Conservation (phyloP, 2,797 vertebrate genomes). For the Gallinago stenura region DNA sequence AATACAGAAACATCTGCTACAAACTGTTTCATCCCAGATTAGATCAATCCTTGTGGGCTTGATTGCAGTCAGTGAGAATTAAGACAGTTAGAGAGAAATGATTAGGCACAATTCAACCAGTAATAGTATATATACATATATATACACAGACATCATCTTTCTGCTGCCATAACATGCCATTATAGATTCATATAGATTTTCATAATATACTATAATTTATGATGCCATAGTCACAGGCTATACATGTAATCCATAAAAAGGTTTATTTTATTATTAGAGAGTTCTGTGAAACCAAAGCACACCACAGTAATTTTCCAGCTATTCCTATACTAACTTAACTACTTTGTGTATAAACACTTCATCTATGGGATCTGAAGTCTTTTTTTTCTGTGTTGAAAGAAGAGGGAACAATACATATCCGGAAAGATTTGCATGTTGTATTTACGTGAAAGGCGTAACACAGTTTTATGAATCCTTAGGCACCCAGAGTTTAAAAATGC, state of each 20-base stretch:
- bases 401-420: neutral
- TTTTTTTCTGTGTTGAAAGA: neutral
- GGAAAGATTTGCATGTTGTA: neutral
- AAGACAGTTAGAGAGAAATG: constrained; percentile 27
- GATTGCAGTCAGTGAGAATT: constrained; percentile 55
- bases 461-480: neutral
- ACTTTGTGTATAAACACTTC: neutral
- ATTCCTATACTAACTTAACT: neutral
- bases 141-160: neutral
- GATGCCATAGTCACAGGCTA: neutral
- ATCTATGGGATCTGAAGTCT: neutral
- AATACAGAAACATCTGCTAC: constrained; percentile 51
- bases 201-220: constrained; percentile 43
- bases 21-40: constrained; percentile 42
- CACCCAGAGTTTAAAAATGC: neutral
- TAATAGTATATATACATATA: neutral
- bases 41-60: constrained; percentile 39
- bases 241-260: constrained; percentile 9
- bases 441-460: neutral
- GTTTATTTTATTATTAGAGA: constrained; percentile 54
- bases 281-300: constrained; percentile 24
- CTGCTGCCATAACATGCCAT: constrained; percentile 44
- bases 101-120: constrained; percentile 48
- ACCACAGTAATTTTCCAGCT: constrained; percentile 50
- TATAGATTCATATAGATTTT: constrained; percentile 35